phyloP scores from a whole-genome alignment of 2,113 vertebrate genomes.

The Nanger granti region DNA sequence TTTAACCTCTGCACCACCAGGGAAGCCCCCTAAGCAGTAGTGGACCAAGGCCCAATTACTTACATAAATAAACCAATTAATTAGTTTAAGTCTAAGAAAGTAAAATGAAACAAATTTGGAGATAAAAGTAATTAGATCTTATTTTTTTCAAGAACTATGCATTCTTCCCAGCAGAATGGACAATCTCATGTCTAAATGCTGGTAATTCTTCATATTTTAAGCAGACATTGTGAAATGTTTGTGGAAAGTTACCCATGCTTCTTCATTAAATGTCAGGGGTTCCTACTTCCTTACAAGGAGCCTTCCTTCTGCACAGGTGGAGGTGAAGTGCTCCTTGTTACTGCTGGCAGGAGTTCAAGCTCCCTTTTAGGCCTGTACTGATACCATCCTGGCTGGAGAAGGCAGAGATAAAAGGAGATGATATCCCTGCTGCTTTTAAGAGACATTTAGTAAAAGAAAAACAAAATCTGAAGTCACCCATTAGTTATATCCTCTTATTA shows the following conservation, averaged over 20 bases:
- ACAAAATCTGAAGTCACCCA: not conserved
- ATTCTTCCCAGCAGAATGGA: not conserved
- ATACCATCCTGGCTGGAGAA: not conserved
- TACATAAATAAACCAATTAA: not conserved
- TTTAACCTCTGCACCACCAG: too few relatives aligned
- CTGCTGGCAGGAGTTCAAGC: not conserved
- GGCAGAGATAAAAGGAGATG: not conserved
- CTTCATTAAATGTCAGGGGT: not conserved
- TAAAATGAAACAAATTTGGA: not conserved
- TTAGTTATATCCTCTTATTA: not conserved
- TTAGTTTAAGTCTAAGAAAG: not conserved
- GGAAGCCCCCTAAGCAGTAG: too few relatives aligned
- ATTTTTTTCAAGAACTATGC: not conserved
- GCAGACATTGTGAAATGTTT: not conserved
- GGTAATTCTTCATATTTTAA: not conserved
- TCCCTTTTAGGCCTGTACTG: not conserved
- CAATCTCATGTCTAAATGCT: not conserved
- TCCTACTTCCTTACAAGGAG: not conserved
- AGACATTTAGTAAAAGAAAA: not conserved
- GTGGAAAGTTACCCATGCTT: not conserved
- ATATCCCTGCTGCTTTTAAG: not conserved
- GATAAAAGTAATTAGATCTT: not conserved
- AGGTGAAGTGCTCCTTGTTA: not conserved
- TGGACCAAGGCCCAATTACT: not conserved
- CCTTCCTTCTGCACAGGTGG: not conserved